Evolutionary conservation across 2,888 invertebrate species (phyloP).

Genomic region (Incurvaria masculella): DNA sequence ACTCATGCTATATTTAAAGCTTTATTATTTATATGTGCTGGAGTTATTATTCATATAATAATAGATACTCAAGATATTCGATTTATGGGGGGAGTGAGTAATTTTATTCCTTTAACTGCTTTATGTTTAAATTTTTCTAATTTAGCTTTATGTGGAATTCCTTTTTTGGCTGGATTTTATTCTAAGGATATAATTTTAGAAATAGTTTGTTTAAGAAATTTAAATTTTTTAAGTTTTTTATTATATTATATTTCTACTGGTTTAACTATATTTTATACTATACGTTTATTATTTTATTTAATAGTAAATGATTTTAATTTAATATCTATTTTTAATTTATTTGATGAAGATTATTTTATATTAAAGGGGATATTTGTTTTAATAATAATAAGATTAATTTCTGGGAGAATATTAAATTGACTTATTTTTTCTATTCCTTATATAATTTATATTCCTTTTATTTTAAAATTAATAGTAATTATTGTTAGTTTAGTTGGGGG

Average conservation of each 20-base stretch:
- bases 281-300: constrained; percentile 56
- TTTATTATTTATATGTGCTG: constrained; percentile 70
- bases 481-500: constrained; percentile 42
- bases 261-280: constrained; percentile 54
- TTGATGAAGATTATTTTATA: too few relatives aligned
- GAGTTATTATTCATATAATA: constrained; percentile 64
- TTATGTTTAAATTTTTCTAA: constrained; percentile 56
- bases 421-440: constrained; percentile 50
- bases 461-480: constrained; percentile 53
- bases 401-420: constrained; percentile 53
- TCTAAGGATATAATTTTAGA: constrained; percentile 64
- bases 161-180: constrained; percentile 65
- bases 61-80: constrained; percentile 67
- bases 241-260: constrained; percentile 57
- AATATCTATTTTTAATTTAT: too few relatives aligned
- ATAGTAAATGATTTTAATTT: too few relatives aligned
- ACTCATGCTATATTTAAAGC: constrained; percentile 76
- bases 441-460: constrained; percentile 51
- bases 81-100: constrained; percentile 47
- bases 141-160: constrained; percentile 61
- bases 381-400: constrained; percentile 51
- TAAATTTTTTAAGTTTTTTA: constrained; percentile 53
- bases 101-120: constrained; percentile 49
- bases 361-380: constrained; percentile 50
- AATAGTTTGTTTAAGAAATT: constrained; percentile 43